Base-by-base conservation (phyloP, 2,797 vertebrate genomes). In the Hyperoplus immaculatus region DNA sequence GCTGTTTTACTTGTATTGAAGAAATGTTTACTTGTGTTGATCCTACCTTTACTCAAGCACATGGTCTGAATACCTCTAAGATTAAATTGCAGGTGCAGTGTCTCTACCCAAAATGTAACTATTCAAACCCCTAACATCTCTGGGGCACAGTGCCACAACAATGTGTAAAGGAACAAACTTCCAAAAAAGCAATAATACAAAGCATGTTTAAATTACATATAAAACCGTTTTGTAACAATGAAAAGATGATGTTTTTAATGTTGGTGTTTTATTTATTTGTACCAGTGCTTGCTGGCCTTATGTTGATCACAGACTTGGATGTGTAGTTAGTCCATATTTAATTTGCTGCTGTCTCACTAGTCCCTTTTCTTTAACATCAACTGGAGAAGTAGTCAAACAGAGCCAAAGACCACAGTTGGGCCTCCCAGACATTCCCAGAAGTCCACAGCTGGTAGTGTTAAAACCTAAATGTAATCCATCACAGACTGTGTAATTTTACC, bases 331-430 rank as follows among this genome's bases (percentile, higher is more conserved):
- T 36, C 6, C 21, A 13, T 9, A 55, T 59, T 62, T 59, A 38
- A 59, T 59, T 49, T 62, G 6, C 54, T 51, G 46, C 43, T 51
- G 11, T 67, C 62, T 58, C 46, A 58, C 39, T 10, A 15, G 11
- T 76, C 29, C 50, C 16, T 67, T 49, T 61, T 54, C n/a, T 49
- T 13, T 50, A 41, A 58, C 65, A 53, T 76, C 18, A 57, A 41
- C 42, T 15, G 47, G 45, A 80, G 11, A 49, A 39, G n/a, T 1
- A 61, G 29, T 75, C 60, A 71, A 64, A 3, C 51, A 36, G 10
- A 41, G 72, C 78, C 78, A 69, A 55, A 80, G 4, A 78, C 58
- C 73, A 81, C 78, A 77, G 75, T 79, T 78, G 57, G 72, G 77
- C 63, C 68, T 68, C 69, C 74, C 47, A 72, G 53, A 62, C 59